These are phyloP conservation scores for Beris chalybata DNA, from an alignment of 2,888 invertebrate species.

Conservation along the genomic window DNA sequence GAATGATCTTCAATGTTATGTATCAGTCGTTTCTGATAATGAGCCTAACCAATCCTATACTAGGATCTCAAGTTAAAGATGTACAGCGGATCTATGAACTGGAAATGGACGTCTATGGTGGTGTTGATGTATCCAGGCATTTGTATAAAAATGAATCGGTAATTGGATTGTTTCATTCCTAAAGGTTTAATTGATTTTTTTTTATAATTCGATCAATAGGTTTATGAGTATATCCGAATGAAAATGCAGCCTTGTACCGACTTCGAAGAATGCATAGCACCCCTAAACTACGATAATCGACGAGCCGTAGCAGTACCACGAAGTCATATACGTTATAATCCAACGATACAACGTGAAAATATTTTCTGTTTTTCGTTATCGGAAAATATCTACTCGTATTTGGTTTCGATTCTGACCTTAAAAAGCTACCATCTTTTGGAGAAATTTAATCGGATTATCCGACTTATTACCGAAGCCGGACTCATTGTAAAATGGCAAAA, in stretches of 20 bases:
- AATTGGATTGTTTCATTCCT: not conserved
- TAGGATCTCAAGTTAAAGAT: conserved; percentile 47
- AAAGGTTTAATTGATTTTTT: no score
- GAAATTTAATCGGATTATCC: conserved; percentile 51
- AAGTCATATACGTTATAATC: conserved; percentile 51
- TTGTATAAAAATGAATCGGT: conserved; percentile 51
- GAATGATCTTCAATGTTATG: conserved; percentile 49
- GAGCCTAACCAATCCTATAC: conserved; percentile 51
- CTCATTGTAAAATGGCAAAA: conserved; percentile 53
- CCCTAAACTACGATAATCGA: conserved; percentile 44
- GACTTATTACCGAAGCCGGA: conserved; percentile 52
- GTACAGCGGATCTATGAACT: conserved; percentile 46
- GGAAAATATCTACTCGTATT: conserved; percentile 52
- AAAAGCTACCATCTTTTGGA: conserved; percentile 51
- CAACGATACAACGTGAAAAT: conserved; percentile 47
- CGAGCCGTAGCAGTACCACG: conserved; percentile 52
- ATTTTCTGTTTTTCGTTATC: conserved; percentile 52
- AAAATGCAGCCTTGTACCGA: conserved; percentile 50
- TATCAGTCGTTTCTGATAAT: conserved; percentile 53
- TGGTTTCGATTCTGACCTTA: conserved; percentile 51
- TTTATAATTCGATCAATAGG: conserved; percentile 40
- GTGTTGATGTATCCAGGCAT: conserved; percentile 49
- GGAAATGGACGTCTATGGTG: conserved; percentile 49
- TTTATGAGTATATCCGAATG: conserved; percentile 49
- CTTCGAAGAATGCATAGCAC: conserved; percentile 50